These are phyloP conservation scores for Butastur rufipennis DNA, from an alignment of 2,113 vertebrate genomes.

Conservation along the genomic window DNA sequence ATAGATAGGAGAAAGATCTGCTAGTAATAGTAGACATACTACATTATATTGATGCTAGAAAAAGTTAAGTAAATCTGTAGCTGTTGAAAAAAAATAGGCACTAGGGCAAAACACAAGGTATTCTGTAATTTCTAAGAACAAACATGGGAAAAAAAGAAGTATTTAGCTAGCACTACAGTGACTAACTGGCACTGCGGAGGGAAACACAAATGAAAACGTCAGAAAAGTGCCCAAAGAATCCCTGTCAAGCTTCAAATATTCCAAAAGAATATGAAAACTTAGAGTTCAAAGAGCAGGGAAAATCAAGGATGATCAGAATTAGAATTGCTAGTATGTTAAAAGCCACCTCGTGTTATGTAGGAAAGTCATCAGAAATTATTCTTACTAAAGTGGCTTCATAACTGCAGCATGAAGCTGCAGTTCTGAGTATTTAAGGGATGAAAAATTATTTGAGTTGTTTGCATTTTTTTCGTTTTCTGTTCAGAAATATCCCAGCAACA, in stretches of 20 bases:
- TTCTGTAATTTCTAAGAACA: not conserved
- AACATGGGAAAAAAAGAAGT: fast-evolving
- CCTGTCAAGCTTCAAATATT: not conserved
- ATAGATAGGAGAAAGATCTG: not conserved
- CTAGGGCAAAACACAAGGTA: not conserved
- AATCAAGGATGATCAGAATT: not conserved
- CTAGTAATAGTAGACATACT: not conserved
- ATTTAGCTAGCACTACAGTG: not conserved
- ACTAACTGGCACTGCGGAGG: not conserved
- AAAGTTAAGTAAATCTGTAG: not conserved
- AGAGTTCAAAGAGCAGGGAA: not conserved
- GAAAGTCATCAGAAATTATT: not conserved
- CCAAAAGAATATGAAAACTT: not conserved
- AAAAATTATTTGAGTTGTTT: not conserved
- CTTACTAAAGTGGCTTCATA: not conserved
- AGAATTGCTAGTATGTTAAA: not conserved
- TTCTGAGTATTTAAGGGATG: not conserved
- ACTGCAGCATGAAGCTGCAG: not conserved
- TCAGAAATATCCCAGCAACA: not conserved
- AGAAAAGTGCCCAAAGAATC: not conserved
- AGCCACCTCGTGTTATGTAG: not conserved
- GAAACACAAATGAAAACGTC: not conserved
- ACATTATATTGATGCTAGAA: not conserved
- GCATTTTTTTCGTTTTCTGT: not conserved
- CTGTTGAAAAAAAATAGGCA: not conserved